Conservation (phyloP, 2,113 vertebrate species). For the Engystomops pustulosus region DNA sequence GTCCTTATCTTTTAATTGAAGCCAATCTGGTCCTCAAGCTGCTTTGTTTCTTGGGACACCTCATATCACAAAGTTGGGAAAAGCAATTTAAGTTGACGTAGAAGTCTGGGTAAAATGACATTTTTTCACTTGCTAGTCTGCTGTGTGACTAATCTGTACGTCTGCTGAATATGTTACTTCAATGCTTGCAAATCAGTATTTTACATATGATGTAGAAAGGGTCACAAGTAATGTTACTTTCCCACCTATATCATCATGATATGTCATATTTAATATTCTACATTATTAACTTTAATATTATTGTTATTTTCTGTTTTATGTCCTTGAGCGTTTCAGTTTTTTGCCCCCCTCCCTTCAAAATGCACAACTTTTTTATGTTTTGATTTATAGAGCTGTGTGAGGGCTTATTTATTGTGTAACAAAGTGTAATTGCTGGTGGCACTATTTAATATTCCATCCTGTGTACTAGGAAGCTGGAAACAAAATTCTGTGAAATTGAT, state of each 20-base stretch:
- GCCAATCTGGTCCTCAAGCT: conserved; percentile 38
- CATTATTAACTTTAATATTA: background rate
- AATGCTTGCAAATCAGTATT: conserved; percentile 5
- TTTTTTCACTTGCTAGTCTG: conserved; percentile 38
- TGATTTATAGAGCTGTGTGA: too few relatives aligned
- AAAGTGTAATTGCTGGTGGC: too few relatives aligned
- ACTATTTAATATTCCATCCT: too few relatives aligned
- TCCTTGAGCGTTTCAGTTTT: too few relatives aligned
- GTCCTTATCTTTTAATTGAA: conserved; percentile 58
- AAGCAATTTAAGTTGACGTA: conserved; percentile 54
- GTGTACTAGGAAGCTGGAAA: too few relatives aligned
- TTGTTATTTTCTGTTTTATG: background rate
- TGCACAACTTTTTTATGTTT: too few relatives aligned
- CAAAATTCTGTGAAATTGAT: too few relatives aligned
- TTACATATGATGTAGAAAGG: background rate
- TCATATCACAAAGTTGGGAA: conserved; percentile 50
- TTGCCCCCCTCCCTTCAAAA: too few relatives aligned
- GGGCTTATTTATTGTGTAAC: too few relatives aligned
- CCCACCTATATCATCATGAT: background rate
- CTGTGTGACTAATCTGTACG: conserved; percentile 31
- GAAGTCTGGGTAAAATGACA: conserved; percentile 52
- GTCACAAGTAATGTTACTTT: background rate
- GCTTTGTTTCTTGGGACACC: conserved; percentile 57
- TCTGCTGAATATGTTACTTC: conserved; percentile 11
- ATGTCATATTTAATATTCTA: too few relatives aligned